Conservation (phyloP, 2,888 invertebrate species). For the Drosophila mimica region DNA sequence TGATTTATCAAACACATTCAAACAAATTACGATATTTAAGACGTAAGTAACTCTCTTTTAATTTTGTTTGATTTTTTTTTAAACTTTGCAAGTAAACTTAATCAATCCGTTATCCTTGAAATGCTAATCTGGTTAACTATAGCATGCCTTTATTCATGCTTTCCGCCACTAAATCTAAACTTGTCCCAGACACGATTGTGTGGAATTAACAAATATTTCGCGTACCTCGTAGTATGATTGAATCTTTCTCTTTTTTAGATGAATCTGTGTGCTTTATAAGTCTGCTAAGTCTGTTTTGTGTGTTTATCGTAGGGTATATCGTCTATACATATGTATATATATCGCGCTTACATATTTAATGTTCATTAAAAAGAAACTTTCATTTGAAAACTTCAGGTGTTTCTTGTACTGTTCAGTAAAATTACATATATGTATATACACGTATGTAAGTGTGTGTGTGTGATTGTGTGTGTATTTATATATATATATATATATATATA, state of each 20-base stretch:
- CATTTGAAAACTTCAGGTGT: slow-evolving; percentile 85
- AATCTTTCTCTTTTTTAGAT: slow-evolving; percentile 19
- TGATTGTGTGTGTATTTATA: slow-evolving; percentile 8
- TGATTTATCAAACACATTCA: slow-evolving; percentile 7
- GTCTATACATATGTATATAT: slow-evolving; percentile 42
- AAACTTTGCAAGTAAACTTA: background rate
- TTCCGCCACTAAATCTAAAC: slow-evolving; percentile 29
- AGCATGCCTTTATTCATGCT: slow-evolving; percentile 12
- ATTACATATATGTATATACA: slow-evolving; percentile 49
- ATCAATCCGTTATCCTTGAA: slow-evolving; percentile 9
- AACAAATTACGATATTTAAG: slow-evolving; percentile 21
- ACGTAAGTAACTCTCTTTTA: background rate
- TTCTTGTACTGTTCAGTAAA: slow-evolving; percentile 84
- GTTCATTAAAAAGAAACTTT: slow-evolving; percentile 81
- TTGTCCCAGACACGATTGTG: slow-evolving; percentile 41
- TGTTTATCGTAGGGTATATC: slow-evolving; percentile 52
- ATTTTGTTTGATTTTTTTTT: background rate
- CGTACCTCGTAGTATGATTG: slow-evolving; percentile 46
- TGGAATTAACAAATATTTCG: slow-evolving; percentile 63
- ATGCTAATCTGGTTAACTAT: slow-evolving; percentile 10
- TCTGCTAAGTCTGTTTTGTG: slow-evolving; percentile 52
- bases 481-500: slow-evolving; percentile 28
- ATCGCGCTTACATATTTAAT: slow-evolving; percentile 60
- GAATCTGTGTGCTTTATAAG: slow-evolving; percentile 63
- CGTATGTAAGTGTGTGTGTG: slow-evolving; percentile 26